These are phyloP conservation scores for Euphydryas editha DNA, from an alignment of 2,888 invertebrate genomes.

Conservation along the genomic window DNA sequence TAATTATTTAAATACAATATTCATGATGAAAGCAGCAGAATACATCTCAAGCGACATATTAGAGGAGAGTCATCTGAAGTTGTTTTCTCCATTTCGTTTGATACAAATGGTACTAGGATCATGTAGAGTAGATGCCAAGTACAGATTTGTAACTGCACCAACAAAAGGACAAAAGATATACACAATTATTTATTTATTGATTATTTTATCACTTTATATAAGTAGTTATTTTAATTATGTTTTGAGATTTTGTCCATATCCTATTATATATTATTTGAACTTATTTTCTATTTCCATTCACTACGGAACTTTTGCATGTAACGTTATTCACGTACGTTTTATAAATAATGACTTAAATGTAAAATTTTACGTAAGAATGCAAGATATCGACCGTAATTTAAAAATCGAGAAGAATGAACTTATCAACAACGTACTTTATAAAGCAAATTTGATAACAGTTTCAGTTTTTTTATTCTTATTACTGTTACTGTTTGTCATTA, in stretches of 20 bases:
- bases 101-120: slow-evolving; percentile 57
- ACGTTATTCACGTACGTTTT: slow-evolving; percentile 59
- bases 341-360: slow-evolving; percentile 54
- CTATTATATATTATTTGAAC: slow-evolving; percentile 31
- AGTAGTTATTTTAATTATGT: slow-evolving; percentile 24
- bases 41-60: slow-evolving; percentile 61
- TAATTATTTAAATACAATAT: background rate
- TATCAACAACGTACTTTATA: slow-evolving; percentile 47
- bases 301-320: slow-evolving; percentile 46
- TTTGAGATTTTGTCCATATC: slow-evolving; percentile 17
- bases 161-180: slow-evolving; percentile 57
- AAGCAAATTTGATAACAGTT: slow-evolving; percentile 44
- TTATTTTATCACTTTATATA: slow-evolving; percentile 29
- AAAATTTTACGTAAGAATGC: slow-evolving; percentile 57
- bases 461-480: slow-evolving; percentile 35
- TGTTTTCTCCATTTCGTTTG: slow-evolving; percentile 49
- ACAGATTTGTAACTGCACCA: slow-evolving; percentile 56
- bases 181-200: slow-evolving; percentile 46
- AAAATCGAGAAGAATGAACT: slow-evolving; percentile 51
- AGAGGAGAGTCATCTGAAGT: slow-evolving; percentile 54
- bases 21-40: slow-evolving; percentile 46
- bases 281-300: slow-evolving; percentile 36
- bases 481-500: slow-evolving; percentile 34
- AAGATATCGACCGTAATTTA: slow-evolving; percentile 62
- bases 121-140: slow-evolving; percentile 55